These are phyloP conservation scores for Calliphora vicina DNA, from an alignment of 1,140 invertebrate genomes.

Conservation along the genomic window DNA sequence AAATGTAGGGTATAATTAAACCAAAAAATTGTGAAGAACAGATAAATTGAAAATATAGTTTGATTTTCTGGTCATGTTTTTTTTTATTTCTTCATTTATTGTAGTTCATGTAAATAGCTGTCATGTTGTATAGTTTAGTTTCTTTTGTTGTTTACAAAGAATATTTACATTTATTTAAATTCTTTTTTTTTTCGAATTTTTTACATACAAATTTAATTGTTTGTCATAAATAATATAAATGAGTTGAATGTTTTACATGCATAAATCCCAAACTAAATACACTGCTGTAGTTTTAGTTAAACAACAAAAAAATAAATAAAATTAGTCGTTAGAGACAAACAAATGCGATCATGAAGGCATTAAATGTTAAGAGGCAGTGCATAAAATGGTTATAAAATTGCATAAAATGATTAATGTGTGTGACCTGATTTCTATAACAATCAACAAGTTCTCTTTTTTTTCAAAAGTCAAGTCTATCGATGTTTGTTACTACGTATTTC, in stretches of 20 bases:
- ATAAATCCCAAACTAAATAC: neutral
- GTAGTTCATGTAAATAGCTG: neutral
- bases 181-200: too few relatives aligned
- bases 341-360: too few relatives aligned
- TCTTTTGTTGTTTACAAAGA: neutral
- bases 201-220: neutral
- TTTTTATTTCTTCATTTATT: neutral
- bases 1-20: too few relatives aligned
- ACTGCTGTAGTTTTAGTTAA: neutral
- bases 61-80: neutral
- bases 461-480: neutral
- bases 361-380: too few relatives aligned
- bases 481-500: neutral
- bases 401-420: slow-evolving; percentile 34
- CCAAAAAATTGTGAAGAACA: neutral
- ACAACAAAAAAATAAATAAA: neutral
- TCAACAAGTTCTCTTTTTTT: neutral
- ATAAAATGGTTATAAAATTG: neutral
- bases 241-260: neutral
- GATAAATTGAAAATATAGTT: neutral
- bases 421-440: slow-evolving; percentile 20
- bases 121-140: neutral
- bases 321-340: too few relatives aligned
- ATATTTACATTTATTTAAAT: neutral
- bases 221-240: neutral